Evolutionary conservation across 2,797 vertebrate species (phyloP), one percentile per base, ranked within the genome.

Genomic region (Falco cherrug): DNA sequence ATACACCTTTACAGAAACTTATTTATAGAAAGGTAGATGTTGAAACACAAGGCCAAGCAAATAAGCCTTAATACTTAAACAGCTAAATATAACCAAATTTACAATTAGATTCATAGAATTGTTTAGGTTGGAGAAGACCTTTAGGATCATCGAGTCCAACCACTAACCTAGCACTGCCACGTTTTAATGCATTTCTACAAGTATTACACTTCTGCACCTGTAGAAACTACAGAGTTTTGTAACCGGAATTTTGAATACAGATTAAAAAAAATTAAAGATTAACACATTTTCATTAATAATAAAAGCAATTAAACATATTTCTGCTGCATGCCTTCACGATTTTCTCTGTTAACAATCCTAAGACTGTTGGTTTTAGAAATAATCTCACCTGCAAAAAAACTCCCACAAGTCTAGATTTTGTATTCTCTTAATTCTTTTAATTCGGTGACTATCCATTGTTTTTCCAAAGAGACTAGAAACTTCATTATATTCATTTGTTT

Each of bases 331-430:
- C 57, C 48, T 95, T 94, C 75, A 89, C 87, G 60, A 37, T 43
- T 57, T 83, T 67, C 51, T 81, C 79, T 11, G 28, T 90, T 89
- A 94, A 80, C 73, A 84, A 60, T 88, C 86, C 64, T 90, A 95
- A 73, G 10, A 97, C 69, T 89, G 63, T 83, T 97, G 26, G 41
- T 12, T 93, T 88, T 70, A 95, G 87, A 97, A 96, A 94, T 64
- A 47, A 56, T 95, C 96, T 97, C 97, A 99, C 99, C 99, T 99
- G 99, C 99, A 99, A 97, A 99, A 99, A 97, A 99, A 99, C 97
- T 99, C 99, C 99, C 99, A 99, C 90, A 99, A 97, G 95, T 99
- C 99, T 97, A 99, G 97, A 97, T 99, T 99, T 97, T 99, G 99
- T 97, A 99, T 99, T 98, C 99, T 99, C 97, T 99, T 99, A 96